Base-by-base conservation (phyloP, 2,888 invertebrate genomes). In the Emesis furor region DNA sequence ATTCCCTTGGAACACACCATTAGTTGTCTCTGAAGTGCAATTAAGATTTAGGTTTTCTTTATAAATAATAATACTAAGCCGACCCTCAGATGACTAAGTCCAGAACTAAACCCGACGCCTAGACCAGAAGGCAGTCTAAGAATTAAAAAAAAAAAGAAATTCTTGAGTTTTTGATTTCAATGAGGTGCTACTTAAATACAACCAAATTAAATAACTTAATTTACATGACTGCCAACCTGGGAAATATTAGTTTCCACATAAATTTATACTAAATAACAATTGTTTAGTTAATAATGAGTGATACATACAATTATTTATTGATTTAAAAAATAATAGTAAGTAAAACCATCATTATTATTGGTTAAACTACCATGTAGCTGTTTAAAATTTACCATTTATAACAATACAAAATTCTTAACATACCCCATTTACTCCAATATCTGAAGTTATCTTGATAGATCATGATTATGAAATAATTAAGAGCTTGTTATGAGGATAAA, bases 401-500 rank as follows among this genome's bases (percentile, higher is more conserved):
- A 42, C 42, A 42, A 42, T 42, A 12, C 42, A 42, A 42, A 42
- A 42, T 42, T 12, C 42, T 42, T 42, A 42, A 42, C 42, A 42
- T 42, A 42, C 62, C 62, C 24, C 24, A 62, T 17, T 8, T 10
- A 17, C 59, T 7, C 62, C 6, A 2, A 62, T 10, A 30, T 62
- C 30, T 62, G 59, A 30, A 30, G 30, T 30, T 62, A 10, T 62
- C 30, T 62, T 10, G 8, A 30, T 24, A 62, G 62, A 62, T 62
- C 62, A 62, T 62, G 62, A 62, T 62, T 24, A 30, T 62, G 30
- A 30, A 62, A 62, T 62, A 30, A 24, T 62, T 30, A 62, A 30
- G 12, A 62, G 62, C 30, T 62, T 62, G 62, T 62, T 62, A 62
- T 62, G 62, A 62, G 30, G 62, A 62, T 62, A 30, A 82, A 82